A percentile compares a stretch with the other conserved stretches of the same genome.
These are phyloP conservation scores for Steinernema feltiae DNA, from an alignment of 1,140 invertebrate genomes.

Conservation along the genomic window DNA sequence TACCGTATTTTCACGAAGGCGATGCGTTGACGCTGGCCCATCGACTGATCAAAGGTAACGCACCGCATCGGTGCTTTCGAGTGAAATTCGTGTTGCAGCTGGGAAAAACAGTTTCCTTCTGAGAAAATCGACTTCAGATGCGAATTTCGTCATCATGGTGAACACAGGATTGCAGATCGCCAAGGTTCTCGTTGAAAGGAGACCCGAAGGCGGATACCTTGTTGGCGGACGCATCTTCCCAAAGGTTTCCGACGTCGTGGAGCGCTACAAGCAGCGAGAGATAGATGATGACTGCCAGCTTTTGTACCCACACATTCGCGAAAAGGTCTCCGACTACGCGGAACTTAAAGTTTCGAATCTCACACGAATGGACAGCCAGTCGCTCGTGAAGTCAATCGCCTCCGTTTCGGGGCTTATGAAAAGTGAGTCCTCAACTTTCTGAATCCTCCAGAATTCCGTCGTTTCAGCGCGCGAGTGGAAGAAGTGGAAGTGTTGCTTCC, in stretches of 20 bases:
- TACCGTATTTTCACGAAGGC: neutral
- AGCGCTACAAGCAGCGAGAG: neutral
- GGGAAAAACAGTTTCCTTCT: neutral
- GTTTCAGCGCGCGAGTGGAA: slow-evolving; percentile 20
- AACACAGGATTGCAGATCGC: neutral
- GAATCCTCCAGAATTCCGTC: too few species aligned
- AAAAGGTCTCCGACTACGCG: neutral
- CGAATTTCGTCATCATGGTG: neutral
- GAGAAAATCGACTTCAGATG: neutral
- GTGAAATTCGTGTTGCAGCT: neutral
- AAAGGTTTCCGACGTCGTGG: neutral
- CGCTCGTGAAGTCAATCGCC: neutral
- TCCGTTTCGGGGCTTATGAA: neutral
- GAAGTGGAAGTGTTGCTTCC: slow-evolving; percentile 14
- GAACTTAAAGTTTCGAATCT: neutral
- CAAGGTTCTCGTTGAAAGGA: neutral
- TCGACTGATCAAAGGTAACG: neutral
- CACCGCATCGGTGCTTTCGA: too few species aligned
- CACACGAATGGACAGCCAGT: neutral
- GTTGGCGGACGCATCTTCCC: neutral
- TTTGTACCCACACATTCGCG: neutral
- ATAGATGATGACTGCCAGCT: neutral
- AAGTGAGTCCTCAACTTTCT: too few species aligned
- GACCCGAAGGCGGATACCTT: neutral
- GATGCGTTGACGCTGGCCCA: neutral